Evolutionary conservation across 2,797 vertebrate genomes (phyloP), one percentile per base, ranked within the genome.

Genomic region (Amblyopsis hoosieri): DNA sequence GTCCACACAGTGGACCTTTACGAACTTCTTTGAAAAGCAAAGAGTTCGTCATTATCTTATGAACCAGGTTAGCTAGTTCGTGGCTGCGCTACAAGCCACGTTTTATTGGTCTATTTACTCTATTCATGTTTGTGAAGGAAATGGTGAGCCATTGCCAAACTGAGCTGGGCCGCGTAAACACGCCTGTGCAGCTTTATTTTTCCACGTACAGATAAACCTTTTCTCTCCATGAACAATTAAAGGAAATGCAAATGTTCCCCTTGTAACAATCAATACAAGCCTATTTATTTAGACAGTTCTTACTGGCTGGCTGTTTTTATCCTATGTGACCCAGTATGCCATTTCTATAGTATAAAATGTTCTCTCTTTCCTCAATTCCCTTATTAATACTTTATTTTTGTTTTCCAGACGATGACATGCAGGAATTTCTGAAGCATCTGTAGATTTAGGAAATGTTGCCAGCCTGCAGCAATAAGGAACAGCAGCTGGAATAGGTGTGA

Each of bases 21-120:
- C 7, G 8, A 37, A 7, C 33, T 37, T 37, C 33, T 12, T 42
- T 48, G 11, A 10, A 17, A 55, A 47, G 14, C 52, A 33, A 47
- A 63, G 51, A 63, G 54, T 15, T 51, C 50, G 37, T 62, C 60
- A 57, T 61, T 29, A 50, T 55, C n/a, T 60, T 66, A 15, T 71
- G 68, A 61, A 62, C 49, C 50, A 72, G 49, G 56, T 51, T 57
- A 53, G 54, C 42, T 29, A 14, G 60, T 46, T 67, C 56, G 51
- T 72, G 62, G 62, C 29, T 46, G 56, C 2, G 2, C 51, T 46
- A 17, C 56, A 45, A 50, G 23, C 51, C 19, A 45, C 23, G 37
- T 61, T 67, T 64, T 37, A 53, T 51, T 49, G 19, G 51, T 15
- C 23, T 57, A 19, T 60, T 69, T 64, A 31, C 48, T 53, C 49